A percentile compares a stretch with the other conserved stretches of the same genome.
Conservation (phyloP, 2,797 vertebrate genomes). For the Bovichtus diacanthus region DNA sequence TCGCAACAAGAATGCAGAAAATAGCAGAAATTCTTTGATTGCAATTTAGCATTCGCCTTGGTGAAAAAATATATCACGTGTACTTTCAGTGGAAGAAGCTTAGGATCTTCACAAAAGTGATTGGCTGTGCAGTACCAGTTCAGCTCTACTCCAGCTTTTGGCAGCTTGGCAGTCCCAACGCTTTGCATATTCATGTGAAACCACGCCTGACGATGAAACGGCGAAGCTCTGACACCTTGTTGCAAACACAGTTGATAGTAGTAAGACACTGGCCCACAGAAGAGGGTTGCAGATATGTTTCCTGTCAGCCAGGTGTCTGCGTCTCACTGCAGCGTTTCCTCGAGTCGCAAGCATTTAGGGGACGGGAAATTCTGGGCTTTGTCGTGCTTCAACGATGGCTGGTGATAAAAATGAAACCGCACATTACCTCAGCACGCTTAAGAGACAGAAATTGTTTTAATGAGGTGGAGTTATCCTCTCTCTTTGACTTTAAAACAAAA, state of each 20-base stretch:
- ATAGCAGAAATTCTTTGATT: conserved; percentile 52
- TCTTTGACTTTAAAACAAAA: conserved; percentile 43
- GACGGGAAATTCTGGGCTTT: not conserved
- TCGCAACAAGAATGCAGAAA: conserved; percentile 31
- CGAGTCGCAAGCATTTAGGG: conserved; percentile 21
- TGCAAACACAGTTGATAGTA: conserved; percentile 43
- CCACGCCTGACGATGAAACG: conserved; percentile 44
- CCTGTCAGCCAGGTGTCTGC: conserved; percentile 50
- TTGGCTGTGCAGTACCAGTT: conserved; percentile 31
- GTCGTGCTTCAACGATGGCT: not conserved
- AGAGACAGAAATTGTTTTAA: conserved; percentile 73
- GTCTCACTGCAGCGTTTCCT: conserved; percentile 21
- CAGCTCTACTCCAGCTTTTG: conserved; percentile 53
- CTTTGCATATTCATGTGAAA: conserved; percentile 69
- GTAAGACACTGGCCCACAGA: conserved; percentile 22
- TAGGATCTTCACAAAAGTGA: conserved; percentile 46
- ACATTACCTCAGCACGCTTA: conserved; percentile 29
- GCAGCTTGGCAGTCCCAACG: conserved; percentile 54
- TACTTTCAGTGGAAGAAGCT: conserved; percentile 37
- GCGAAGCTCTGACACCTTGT: conserved; percentile 63
- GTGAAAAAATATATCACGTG: conserved; percentile 55
- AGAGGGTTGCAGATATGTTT: conserved; percentile 15
- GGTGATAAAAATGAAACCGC: conserved; percentile 51
- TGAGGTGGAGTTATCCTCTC: conserved; percentile 50
- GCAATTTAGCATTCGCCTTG: conserved; percentile 40